These are phyloP conservation scores for Acrobasis suavella DNA, from an alignment of 2,888 invertebrate species.

Conservation along the genomic window DNA sequence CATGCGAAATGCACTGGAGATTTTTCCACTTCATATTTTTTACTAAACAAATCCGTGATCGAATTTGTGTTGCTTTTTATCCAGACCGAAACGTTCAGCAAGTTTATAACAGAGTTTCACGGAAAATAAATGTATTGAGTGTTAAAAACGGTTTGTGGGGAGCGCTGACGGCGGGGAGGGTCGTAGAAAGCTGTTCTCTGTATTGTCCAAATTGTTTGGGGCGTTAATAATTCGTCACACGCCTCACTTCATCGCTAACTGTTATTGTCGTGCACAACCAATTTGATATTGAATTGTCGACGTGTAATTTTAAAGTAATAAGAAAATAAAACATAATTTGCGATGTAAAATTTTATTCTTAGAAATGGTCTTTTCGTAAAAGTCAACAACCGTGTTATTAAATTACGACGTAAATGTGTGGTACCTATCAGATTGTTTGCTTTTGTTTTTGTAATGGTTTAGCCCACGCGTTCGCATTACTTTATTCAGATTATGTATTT, in stretches of 20 bases:
- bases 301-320: constrained; percentile 29
- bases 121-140: constrained; percentile 53
- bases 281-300: constrained; percentile 40
- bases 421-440: constrained; percentile 53
- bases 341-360: constrained; percentile 14
- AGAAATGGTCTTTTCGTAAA: constrained; percentile 6
- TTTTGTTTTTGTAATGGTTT: constrained; percentile 67
- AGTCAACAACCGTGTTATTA: constrained; percentile 30
- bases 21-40: constrained; percentile 8
- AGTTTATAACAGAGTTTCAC: constrained; percentile 38
- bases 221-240: constrained; percentile 67
- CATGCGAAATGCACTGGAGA: neutral
- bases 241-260: constrained; percentile 56
- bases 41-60: constrained; percentile 20
- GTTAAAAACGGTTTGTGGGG: constrained; percentile 48
- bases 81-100: constrained; percentile 40
- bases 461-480: constrained; percentile 62
- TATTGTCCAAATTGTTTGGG: constrained; percentile 67
- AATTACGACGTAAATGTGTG: constrained; percentile 50
- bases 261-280: constrained; percentile 50
- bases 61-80: constrained; percentile 36
- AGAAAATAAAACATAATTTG: constrained; percentile 21
- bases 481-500: constrained; percentile 51
- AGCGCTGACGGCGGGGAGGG: constrained; percentile 43
- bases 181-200: constrained; percentile 51